Conservation (phyloP, 2,113 vertebrate genomes). For the Pseudopipra pipra region DNA sequence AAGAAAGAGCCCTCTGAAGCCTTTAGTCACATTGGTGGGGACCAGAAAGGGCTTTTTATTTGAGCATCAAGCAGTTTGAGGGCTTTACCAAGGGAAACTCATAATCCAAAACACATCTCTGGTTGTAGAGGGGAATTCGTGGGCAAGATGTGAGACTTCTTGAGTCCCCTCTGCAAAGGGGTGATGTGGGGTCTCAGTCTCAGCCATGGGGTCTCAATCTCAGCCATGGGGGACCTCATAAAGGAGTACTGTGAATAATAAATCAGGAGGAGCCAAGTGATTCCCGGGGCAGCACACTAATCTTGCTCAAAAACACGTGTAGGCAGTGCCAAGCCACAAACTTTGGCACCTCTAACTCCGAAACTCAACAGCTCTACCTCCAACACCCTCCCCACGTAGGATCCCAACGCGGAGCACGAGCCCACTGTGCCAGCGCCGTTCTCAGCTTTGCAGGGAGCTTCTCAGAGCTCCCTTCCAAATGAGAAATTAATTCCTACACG, state of each 20-base stretch:
- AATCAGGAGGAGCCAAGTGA: background rate
- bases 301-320: background rate
- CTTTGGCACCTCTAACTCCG: background rate
- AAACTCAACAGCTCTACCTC: background rate
- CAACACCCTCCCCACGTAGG: background rate
- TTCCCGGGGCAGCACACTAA: background rate
- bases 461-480: background rate
- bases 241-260: background rate
- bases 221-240: background rate
- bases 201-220: background rate
- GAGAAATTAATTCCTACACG: background rate
- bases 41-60: background rate
- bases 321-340: background rate
- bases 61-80: background rate
- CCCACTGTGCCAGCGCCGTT: background rate
- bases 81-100: background rate
- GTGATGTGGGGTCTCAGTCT: rapidly evolving
- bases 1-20: conserved; percentile 37
- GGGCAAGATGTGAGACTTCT: background rate
- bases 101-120: background rate
- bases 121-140: background rate
- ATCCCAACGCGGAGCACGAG: rapidly evolving
- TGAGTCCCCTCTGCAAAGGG: background rate
- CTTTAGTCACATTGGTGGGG: background rate
- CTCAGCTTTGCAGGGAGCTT: background rate